Evolutionary conservation across 2,797 vertebrate genomes (phyloP).

Genomic region (Anabacerthia variegaticeps): DNA sequence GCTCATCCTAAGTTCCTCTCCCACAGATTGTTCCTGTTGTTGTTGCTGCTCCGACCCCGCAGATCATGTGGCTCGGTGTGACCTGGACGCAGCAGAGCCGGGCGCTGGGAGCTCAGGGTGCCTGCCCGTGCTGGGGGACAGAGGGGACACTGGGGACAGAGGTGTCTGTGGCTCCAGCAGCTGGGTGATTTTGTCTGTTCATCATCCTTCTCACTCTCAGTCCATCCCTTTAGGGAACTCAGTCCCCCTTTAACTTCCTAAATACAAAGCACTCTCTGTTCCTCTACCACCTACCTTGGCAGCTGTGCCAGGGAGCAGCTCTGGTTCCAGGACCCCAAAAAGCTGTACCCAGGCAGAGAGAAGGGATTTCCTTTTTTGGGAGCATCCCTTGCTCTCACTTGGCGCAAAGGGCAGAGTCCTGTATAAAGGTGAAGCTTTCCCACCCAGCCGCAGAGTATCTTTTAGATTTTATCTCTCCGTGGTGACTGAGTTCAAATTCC

Average conservation of each 20-base stretch:
- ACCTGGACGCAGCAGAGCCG: background rate
- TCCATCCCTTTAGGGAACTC: background rate
- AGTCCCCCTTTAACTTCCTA: background rate
- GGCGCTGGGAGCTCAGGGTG: background rate
- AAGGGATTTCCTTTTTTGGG: background rate
- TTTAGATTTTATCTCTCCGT: background rate
- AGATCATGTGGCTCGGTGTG: conserved; percentile 46
- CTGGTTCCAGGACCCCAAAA: background rate
- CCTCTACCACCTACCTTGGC: background rate
- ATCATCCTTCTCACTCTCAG: background rate
- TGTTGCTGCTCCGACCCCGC: conserved; percentile 29
- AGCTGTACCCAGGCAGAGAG: background rate
- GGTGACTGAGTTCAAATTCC: background rate
- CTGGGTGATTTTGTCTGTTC: fast-evolving
- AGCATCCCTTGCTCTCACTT: fast-evolving
- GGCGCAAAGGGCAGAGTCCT: background rate
- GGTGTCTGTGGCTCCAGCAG: background rate
- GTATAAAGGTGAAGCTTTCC: background rate
- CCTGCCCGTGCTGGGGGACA: fast-evolving
- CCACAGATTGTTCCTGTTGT: conserved; percentile 87
- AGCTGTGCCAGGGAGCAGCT: background rate
- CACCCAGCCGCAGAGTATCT: background rate
- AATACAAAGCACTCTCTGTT: background rate
- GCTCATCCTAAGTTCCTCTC: conserved; percentile 81
- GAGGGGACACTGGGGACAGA: fast-evolving